These are phyloP conservation scores for Dimorphilus gyrociliatus DNA, from an alignment of 2,888 invertebrate genomes.

Conservation along the genomic window DNA sequence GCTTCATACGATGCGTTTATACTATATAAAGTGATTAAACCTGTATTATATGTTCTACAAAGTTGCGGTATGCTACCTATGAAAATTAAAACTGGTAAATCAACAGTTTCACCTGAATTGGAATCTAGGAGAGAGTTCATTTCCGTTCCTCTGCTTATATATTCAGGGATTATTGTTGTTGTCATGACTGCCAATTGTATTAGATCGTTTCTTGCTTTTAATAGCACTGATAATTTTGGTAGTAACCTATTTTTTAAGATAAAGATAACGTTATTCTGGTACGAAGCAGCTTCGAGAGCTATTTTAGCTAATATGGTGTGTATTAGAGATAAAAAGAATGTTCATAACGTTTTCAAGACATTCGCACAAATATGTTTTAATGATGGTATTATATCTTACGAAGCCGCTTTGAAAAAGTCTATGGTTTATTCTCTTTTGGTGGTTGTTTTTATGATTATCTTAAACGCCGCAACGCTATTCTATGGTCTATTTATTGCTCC, in stretches of 20 bases:
- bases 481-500: background rate
- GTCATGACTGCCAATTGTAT: too few relatives aligned
- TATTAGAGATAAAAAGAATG: constrained; percentile 2
- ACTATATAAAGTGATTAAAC: too few relatives aligned
- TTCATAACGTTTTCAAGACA: constrained; percentile 6
- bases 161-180: too few relatives aligned
- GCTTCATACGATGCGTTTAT: too few relatives aligned
- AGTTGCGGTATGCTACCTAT: too few relatives aligned
- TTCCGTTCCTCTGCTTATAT: too few relatives aligned
- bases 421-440: too few relatives aligned
- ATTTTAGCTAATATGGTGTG: constrained; percentile 4
- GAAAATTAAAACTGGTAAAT: too few relatives aligned
- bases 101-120: too few relatives aligned
- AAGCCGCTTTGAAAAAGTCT: constrained; percentile 5
- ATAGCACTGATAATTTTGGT: constrained; percentile 5
- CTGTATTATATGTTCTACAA: too few relatives aligned
- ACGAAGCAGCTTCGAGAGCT: constrained; percentile 7
- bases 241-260: constrained; percentile 15
- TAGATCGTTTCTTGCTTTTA: constrained; percentile 8
- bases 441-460: background rate
- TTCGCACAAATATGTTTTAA: constrained; percentile 8
- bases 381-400: constrained; percentile 10
- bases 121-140: too few relatives aligned
- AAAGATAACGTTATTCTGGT: constrained; percentile 11
- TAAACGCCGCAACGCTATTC: background rate